These are phyloP conservation scores for Gymnoscopelus microlampas DNA, from an alignment of 2,797 vertebrate species.

Conservation along the genomic window DNA sequence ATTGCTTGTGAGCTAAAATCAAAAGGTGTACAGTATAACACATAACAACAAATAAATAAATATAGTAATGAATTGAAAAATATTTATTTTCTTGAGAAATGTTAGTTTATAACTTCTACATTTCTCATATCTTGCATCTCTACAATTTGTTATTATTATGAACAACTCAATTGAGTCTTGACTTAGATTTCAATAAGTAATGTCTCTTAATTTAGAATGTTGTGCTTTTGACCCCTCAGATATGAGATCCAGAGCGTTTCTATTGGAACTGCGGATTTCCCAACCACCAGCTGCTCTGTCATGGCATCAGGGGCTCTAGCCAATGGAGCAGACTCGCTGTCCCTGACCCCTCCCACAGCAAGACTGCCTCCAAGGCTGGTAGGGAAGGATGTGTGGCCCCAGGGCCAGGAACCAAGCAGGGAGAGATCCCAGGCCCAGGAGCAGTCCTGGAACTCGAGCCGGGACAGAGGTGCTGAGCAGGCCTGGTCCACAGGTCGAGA, in stretches of 20 bases:
- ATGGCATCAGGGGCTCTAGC: slow-evolving; percentile 60
- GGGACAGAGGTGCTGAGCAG: slow-evolving; percentile 41
- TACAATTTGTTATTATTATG: background rate
- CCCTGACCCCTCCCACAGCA: slow-evolving; percentile 46
- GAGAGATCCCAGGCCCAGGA: slow-evolving; percentile 52
- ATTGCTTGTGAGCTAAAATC: too few species aligned
- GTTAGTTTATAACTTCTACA: too few species aligned
- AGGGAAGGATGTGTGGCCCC: slow-evolving; percentile 51
- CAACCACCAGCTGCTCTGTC: slow-evolving; percentile 64
- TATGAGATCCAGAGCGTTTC: slow-evolving; percentile 76
- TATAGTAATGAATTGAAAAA: too few species aligned
- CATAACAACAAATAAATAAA: too few species aligned
- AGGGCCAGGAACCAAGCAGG: slow-evolving; percentile 45
- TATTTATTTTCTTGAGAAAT: too few species aligned
- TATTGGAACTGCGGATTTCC: slow-evolving; percentile 65
- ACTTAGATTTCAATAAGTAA: background rate
- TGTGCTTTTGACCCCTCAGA: slow-evolving; percentile 44
- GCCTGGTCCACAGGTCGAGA: slow-evolving; percentile 49
- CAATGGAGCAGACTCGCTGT: slow-evolving; percentile 66
- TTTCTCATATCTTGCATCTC: too few species aligned
- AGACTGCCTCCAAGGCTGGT: slow-evolving; percentile 56
- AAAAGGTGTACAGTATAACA: too few species aligned
- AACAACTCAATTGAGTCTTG: too few species aligned
- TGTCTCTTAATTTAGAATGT: background rate
- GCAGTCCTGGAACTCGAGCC: slow-evolving; percentile 54